Base-by-base conservation (phyloP, 2,797 vertebrate species). In the Sylvia borin region DNA sequence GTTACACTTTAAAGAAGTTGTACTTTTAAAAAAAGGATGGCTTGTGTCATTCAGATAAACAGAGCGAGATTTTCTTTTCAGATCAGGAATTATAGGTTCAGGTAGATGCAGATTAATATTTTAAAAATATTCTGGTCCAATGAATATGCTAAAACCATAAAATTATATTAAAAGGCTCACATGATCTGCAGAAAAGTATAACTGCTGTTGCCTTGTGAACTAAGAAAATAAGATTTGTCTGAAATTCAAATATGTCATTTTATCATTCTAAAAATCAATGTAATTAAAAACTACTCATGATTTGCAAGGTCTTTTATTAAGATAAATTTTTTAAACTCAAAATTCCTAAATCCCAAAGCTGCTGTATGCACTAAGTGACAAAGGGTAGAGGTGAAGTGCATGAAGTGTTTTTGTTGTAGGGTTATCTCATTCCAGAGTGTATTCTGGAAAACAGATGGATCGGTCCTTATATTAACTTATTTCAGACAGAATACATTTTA, bases 1-100 rank as follows among this genome's bases (percentile, higher is more conserved):
- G 11, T 8, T 36, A 17, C 3, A 16, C 5, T 5, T 62, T n/a
- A 58, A 78, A 74, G 42, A 67, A 66, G 7, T 11, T 57, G 9
- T 2, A 8, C 20, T 70, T 85, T 67, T 26, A 0, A 14, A 54
- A 67, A 53, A 34, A 34, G 31, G 3, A 29, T 66, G 3, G 1
- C 62, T 73, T 75, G 7, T 75, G 40, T 78, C 36, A 40, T 71
- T 45, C 20, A 17, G 13, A 48, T 67, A 61, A 77, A 32, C 7
- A 31, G 24, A 11, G 5, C 67, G 21, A 20, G 20, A 65, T 11
- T 73, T 88, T 67, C 21, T 43, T 80, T 74, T 90, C 53, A 71
- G 31, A 32, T 62, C 19, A 67, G 2, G 5, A 34, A 50, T 50
- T 87, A 47, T 14, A 42, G 8, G 6, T 64, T 72, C 20, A 53